Evolutionary conservation across 2,888 invertebrate species (phyloP), one percentile per base, ranked within the genome.

Genomic region (Rhodophaea formosa): DNA sequence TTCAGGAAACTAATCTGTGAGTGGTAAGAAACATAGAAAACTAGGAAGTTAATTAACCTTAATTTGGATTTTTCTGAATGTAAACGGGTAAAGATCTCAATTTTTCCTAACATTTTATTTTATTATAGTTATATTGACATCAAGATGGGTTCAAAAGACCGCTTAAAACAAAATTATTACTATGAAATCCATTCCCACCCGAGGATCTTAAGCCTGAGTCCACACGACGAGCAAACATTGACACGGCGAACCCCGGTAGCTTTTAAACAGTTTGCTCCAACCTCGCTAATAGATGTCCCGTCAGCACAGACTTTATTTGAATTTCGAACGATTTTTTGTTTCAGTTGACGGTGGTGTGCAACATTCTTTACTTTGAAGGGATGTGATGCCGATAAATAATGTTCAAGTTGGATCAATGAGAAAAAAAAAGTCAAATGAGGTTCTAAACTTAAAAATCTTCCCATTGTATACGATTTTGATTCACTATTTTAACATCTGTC

Each of bases 191-290:
- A 59, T 62, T 71, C 75, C 71, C 76, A 77, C 68, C 71, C 72
- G 44, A 63, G 62, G 60, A 68, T 69, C 72, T 69, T 68, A 75
- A 79, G 74, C 61, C 65, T 65, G 56, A 59, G 72, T 71, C 72
- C 71, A 71, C 74, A 71, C 67, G 66, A 68, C 61, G 62, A 61
- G 52, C 75, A 82, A 87, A 89, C 79, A 88, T 88, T 88, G 82
- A 85, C 87, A 62, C 62, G 82, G 83, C 75, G 81, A 86, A 88
- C 78, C 80, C 86, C 90, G 81, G 90, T 88, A 88, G 89, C 88
- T 86, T 85, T 87, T 84, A 84, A 82, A 81, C 82, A 86, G 85
- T 87, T 85, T 86, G 79, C 74, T 72, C 69, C 67, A 56, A 72
- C 66, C 75, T 68, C 69, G 88, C 88, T 91, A 90, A 90, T 89